These are phyloP conservation scores for Varroa destructor DNA, from an alignment of 1,140 invertebrate genomes.

Conservation along the genomic window DNA sequence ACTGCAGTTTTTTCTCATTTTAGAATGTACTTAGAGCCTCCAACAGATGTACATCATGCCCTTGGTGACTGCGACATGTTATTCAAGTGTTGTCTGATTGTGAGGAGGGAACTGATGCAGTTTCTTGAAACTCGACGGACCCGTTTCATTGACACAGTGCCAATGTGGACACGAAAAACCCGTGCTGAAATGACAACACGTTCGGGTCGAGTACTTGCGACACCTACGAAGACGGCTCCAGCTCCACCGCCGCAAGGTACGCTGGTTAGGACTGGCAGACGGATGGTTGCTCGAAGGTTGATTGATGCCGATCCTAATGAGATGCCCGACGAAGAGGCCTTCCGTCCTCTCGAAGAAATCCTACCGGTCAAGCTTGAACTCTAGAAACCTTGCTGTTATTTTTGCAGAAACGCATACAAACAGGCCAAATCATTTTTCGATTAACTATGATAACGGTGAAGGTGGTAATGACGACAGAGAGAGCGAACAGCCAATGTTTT, in stretches of 20 bases:
- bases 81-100: constrained; percentile 4
- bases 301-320: not conserved
- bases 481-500: too few relatives aligned
- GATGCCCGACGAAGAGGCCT: not conserved
- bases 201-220: not conserved
- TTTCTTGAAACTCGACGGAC: constrained; percentile 1
- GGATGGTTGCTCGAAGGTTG: constrained; percentile 3
- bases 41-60: constrained; percentile 2
- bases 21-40: not conserved
- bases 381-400: too few relatives aligned
- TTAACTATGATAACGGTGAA: too few relatives aligned
- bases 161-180: constrained; percentile 18
- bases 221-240: not conserved
- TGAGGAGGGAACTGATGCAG: constrained; percentile 2
- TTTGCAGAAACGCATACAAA: too few relatives aligned
- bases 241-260: not conserved
- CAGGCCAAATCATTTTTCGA: too few relatives aligned
- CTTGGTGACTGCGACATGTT: constrained; percentile 20
- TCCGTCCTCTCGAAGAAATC: too few relatives aligned
- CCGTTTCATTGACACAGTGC: not conserved
- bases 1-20: not conserved
- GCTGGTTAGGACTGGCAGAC: not conserved
- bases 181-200: constrained; percentile 10
- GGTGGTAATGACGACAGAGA: too few relatives aligned
- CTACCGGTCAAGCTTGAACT: too few relatives aligned